These are phyloP conservation scores for Poeciliopsis prolifica DNA, from an alignment of 2,113 vertebrate species.

Conservation along the genomic window DNA sequence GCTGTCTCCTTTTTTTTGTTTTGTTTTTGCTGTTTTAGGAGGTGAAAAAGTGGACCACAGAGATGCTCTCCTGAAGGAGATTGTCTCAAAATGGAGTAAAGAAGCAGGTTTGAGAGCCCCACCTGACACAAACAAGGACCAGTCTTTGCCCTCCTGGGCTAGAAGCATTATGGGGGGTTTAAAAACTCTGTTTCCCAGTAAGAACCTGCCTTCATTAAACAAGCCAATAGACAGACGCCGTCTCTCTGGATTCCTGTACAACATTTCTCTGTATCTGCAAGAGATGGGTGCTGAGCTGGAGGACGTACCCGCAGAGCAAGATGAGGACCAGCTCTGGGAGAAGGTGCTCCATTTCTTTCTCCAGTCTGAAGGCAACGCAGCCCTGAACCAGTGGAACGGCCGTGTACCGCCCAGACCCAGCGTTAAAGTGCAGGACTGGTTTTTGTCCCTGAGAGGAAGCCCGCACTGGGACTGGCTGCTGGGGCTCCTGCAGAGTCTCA, in stretches of 20 bases:
- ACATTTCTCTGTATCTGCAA: slow-evolving; percentile 86
- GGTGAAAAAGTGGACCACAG: slow-evolving; percentile 53
- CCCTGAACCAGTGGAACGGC: slow-evolving; percentile 73
- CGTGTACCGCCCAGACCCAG: slow-evolving; percentile 79
- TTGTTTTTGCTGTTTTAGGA: slow-evolving; percentile 42
- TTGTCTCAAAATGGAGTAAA: slow-evolving; percentile 75
- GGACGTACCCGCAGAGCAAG: slow-evolving; percentile 46
- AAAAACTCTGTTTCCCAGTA: slow-evolving; percentile 72
- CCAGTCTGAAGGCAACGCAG: slow-evolving; percentile 70
- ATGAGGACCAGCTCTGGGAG: slow-evolving; percentile 79
- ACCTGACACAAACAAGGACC: slow-evolving; percentile 51
- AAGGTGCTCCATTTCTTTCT: slow-evolving; percentile 79
- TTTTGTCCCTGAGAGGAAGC: slow-evolving; percentile 87
- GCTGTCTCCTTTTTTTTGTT: slow-evolving; percentile 4
- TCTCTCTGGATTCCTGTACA: slow-evolving; percentile 86
- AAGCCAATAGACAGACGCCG: slow-evolving; percentile 75
- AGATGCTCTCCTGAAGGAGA: slow-evolving; percentile 70
- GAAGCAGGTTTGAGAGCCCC: slow-evolving; percentile 50
- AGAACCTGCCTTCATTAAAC: slow-evolving; percentile 66
- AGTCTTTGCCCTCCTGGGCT: slow-evolving; percentile 67
- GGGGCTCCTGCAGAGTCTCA: slow-evolving; percentile 81
- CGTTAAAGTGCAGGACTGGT: slow-evolving; percentile 84
- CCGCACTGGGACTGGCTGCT: slow-evolving; percentile 86
- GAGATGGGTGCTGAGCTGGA: slow-evolving; percentile 82
- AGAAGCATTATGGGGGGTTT: slow-evolving; percentile 77